These are phyloP conservation scores for Rhinophrynus dorsalis DNA, from an alignment of 2,797 vertebrate genomes.

Conservation along the genomic window DNA sequence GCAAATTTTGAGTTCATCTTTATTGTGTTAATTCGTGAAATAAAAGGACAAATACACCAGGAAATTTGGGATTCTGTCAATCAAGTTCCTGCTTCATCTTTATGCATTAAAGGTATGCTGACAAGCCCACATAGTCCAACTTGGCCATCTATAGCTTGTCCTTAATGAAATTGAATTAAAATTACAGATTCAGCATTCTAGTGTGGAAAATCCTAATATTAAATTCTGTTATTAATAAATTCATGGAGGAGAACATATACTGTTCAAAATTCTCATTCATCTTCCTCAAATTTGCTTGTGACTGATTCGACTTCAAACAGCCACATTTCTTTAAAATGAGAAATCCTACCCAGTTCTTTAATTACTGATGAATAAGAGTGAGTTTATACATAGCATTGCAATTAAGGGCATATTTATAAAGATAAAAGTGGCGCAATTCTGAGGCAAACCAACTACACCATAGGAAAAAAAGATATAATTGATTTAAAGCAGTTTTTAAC, in stretches of 20 bases:
- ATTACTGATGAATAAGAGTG: not conserved
- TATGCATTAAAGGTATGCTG: not conserved
- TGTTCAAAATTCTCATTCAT: conserved; percentile 25
- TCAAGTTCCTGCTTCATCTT: conserved; percentile 1
- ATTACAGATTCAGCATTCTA: conserved; percentile 29
- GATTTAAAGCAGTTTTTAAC: no score
- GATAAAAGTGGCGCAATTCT: no score
- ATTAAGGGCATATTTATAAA: no score
- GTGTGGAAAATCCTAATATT: conserved; percentile 1
- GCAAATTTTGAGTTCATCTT: no score
- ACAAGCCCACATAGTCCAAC: not conserved
- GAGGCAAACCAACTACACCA: no score
- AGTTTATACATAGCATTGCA: conserved; percentile 16
- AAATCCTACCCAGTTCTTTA: not conserved
- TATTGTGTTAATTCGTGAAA: no score
- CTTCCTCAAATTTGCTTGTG: conserved; percentile 17
- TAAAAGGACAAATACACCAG: not conserved
- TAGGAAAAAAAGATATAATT: no score
- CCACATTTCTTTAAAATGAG: not conserved
- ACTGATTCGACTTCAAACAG: conserved; percentile 12
- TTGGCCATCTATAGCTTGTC: conserved; percentile 1
- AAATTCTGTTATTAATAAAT: conserved; percentile 16
- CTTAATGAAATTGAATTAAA: conserved; percentile 29
- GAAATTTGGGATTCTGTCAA: not conserved
- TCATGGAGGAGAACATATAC: conserved; percentile 18